A percentile compares a stretch with the other conserved stretches of the same genome.
Evolutionary conservation across 92 coral and sea anemone genomes (phyloP).

Genomic region (Anthopleura xanthogrammica): DNA sequence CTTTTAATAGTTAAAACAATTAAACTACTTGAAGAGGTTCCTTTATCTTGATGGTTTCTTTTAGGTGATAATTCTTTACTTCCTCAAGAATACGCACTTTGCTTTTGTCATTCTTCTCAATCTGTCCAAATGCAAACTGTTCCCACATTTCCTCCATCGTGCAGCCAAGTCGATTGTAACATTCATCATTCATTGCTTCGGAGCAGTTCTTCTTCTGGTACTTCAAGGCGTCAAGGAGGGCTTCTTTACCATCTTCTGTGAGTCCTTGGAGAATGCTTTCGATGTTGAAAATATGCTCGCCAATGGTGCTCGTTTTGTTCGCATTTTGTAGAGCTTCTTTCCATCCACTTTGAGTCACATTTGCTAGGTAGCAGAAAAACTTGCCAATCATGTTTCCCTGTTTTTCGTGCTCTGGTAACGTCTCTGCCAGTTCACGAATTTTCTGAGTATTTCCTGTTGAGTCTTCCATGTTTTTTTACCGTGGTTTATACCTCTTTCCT

Average conservation of each 20-base stretch:
- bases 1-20: too few species aligned
- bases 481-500: neutral
- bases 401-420: constrained; percentile 37
- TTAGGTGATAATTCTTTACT: constrained; percentile 31
- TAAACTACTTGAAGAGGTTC: constrained; percentile 20
- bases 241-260: constrained; percentile 41
- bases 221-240: constrained; percentile 34
- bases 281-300: constrained; percentile 30
- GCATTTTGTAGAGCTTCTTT: constrained; percentile 26
- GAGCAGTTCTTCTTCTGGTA: constrained; percentile 47
- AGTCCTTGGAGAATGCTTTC: constrained; percentile 26
- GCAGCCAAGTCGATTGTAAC: neutral
- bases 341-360: constrained; percentile 45
- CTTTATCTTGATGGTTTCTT: constrained; percentile 49
- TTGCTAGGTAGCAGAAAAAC: constrained; percentile 18
- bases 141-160: constrained; percentile 49
- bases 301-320: constrained; percentile 34
- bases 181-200: constrained; percentile 26
- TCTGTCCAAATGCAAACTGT: constrained; percentile 21
- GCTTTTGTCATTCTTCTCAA: constrained; percentile 35
- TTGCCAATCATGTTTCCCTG: constrained; percentile 31
- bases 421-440: constrained; percentile 1
- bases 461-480: neutral
- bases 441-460: neutral
- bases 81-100: constrained; percentile 39